phyloP scores from a whole-genome alignment of 2,113 vertebrate genomes.

The Chaetura pelagica region DNA sequence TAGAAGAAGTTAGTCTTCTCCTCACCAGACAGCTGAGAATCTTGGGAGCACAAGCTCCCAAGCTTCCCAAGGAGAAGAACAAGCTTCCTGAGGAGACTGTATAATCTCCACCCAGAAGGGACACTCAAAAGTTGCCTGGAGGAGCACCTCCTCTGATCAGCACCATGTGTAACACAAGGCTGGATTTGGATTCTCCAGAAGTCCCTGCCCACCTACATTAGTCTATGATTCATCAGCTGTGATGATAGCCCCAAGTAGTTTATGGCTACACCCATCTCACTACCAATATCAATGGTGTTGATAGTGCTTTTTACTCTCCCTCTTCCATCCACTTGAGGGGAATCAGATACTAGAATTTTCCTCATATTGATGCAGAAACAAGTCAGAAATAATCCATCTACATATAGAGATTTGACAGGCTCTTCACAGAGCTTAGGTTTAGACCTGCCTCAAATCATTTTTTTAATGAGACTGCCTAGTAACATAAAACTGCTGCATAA shows the following conservation, averaged over 20 bases:
- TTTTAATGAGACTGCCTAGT: neutral
- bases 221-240: neutral
- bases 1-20: neutral
- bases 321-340: neutral
- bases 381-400: neutral
- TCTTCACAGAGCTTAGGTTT: neutral
- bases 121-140: neutral
- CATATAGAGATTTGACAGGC: neutral
- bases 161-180: rapidly evolving
- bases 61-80: neutral
- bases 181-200: neutral
- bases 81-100: neutral
- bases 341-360: neutral
- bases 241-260: rapidly evolving
- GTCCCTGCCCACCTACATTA: neutral
- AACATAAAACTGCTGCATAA: neutral
- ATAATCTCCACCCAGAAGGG: neutral
- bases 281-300: rapidly evolving
- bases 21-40: neutral
- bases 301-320: neutral
- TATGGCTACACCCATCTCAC: neutral
- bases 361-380: neutral
- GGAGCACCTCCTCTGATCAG: neutral
- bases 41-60: neutral
- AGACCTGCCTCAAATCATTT: neutral